Conservation (phyloP, 2,113 vertebrate species). For the Phalacrocorax brasilianus region DNA sequence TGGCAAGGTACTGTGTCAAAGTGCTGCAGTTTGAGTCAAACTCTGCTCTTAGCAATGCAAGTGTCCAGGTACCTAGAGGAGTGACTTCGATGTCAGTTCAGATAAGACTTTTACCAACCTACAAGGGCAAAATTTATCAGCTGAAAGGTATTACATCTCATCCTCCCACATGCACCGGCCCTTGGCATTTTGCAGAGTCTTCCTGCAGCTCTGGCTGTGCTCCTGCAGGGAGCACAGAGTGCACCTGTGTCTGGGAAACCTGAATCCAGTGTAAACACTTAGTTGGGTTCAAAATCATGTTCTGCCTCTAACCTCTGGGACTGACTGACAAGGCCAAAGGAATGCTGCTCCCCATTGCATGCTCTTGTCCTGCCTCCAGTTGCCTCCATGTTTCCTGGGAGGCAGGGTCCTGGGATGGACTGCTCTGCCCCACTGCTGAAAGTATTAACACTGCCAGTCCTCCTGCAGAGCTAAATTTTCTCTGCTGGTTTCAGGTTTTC, state of each 20-base stretch:
- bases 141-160: not conserved
- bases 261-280: not conserved
- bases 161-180: fast-evolving
- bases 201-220: not conserved
- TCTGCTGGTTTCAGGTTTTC: not conserved
- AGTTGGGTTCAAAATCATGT: not conserved
- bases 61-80: not conserved
- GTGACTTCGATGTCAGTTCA: not conserved
- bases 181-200: not conserved
- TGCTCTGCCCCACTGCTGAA: not conserved
- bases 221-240: not conserved
- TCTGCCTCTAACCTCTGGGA: not conserved
- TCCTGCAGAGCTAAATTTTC: not conserved
- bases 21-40: not conserved
- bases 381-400: not conserved
- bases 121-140: not conserved
- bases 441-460: fast-evolving
- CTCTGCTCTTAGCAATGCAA: not conserved
- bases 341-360: not conserved
- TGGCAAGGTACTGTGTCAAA: not conserved
- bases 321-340: fast-evolving
- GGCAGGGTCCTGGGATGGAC: not conserved
- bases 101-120: not conserved
- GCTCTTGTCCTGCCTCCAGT: not conserved
- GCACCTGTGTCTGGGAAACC: fast-evolving